Evolutionary conservation across 2,113 vertebrate genomes (phyloP), one percentile per base, ranked within the genome.

Genomic region (Hippocampus guttulatus): DNA sequence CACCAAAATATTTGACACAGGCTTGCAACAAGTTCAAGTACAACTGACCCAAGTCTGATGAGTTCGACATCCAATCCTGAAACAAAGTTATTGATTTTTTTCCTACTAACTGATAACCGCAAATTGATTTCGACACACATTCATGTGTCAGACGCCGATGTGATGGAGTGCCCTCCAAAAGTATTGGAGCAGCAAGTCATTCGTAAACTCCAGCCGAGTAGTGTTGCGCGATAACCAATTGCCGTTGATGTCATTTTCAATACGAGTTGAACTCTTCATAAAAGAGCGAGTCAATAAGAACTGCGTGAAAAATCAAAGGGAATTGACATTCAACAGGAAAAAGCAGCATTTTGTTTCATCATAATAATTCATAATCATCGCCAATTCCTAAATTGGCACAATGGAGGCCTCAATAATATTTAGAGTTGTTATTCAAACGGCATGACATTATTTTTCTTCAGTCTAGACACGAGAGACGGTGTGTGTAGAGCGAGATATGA

Each of bases 371-470:
- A 60, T 1, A 16, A 30, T 27, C 3, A 16, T 30, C 15, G 7
- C 8, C 27, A 33, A 60, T 61, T 33, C 58, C 27, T 33, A 61
- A 20, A 61, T 8, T 33, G 58, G 27, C 33, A 38, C 15, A 30
- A 61, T 20, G 15, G 3, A 33, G 58, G 27, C 10, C 55, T 27
- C 11, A 16, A 58, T 27, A 58, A 58, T 61, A 61, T 33, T 18
- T 61, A 30, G 16, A 60, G 25, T 33, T 61, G 58, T 61, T 61
- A 61, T 61, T 61, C 58, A 58, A 57, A 57, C 5, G 55, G 55
- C 10, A 15, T 30, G 12, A 58, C 23, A 20, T 33, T 61, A 33
- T 61, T 61, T 61, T 45, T 45, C 63, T 65, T 45, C 1, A 25
- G 63, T 65, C 63, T 43, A 64, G 63, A 64, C 33, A 43, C 43